Base-by-base conservation (phyloP, 53 echinoderm and acorn worm genomes). In the Zoroaster sp. region DNA sequence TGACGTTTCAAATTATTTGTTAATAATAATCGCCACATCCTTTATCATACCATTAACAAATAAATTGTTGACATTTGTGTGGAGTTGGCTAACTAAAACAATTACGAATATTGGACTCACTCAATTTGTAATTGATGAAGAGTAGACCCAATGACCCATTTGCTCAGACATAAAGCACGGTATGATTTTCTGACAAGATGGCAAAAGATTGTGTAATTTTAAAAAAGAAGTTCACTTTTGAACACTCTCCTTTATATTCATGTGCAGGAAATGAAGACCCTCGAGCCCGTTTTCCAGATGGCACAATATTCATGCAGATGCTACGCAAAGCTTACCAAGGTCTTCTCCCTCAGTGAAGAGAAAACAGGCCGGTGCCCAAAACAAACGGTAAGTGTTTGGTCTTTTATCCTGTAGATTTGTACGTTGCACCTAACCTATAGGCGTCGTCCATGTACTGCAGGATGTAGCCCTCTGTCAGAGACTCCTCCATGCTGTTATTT, bases 351-450 rank as follows among this genome's bases (percentile, higher is more conserved):
- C 23, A 28, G 4, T n/a, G 30, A 31, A 28, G 10, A n/a, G 33
- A 69, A 69, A 30, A 69, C 33, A 4, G 70, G 35, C 32, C 9
- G 30, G 70, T 69, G 70, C 70, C 12, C 30, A 30, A 69, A 69
- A 14, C 70, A 69, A 35, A 69, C 70, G 35, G 70, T 69, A 69
- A 69, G 70, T 69, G 35, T 69, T 69, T n/a, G n/a, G n/a, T n/a
- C n/a, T n/a, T n/a, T n/a, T n/a, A n/a, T n/a, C n/a, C n/a, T n/a
- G n/a, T n/a, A n/a, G n/a, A n/a, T n/a, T n/a, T n/a, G n/a, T n/a
- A n/a, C n/a, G n/a, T n/a, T n/a, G n/a, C n/a, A n/a, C n/a, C n/a
- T n/a, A n/a, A n/a, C n/a, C n/a, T n/a, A n/a, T n/a, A n/a, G n/a
- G n/a, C n/a, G n/a, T n/a, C n/a, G n/a, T n/a, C n/a, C n/a, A n/a